Conservation (phyloP, 2,113 vertebrate genomes). For the Synchiropus splendidus region DNA sequence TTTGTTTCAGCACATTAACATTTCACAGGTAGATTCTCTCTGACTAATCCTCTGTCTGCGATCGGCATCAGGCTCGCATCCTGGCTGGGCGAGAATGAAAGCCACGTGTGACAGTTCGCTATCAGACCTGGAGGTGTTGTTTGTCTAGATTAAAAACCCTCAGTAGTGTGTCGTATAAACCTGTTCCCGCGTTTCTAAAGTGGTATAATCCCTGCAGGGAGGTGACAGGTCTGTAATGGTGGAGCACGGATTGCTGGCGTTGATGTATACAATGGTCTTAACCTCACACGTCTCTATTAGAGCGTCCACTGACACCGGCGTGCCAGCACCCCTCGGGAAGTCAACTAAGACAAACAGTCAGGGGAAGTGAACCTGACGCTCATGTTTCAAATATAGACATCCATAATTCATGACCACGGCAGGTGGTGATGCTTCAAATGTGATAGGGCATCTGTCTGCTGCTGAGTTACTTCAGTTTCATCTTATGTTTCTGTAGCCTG, state of each 20-base stretch:
- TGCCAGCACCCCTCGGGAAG: conserved; percentile 45
- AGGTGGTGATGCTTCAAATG: conserved; percentile 48
- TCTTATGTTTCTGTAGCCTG: conserved; percentile 36
- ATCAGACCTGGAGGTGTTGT: conserved; percentile 47
- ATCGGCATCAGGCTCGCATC: conserved; percentile 25
- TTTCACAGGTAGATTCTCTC: conserved; percentile 38
- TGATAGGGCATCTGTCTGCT: conserved; percentile 48
- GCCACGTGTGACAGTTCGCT: conserved; percentile 24
- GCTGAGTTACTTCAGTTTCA: conserved; percentile 38
- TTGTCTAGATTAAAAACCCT: conserved; percentile 52
- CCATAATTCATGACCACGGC: conserved; percentile 52
- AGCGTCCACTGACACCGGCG: conserved; percentile 48
- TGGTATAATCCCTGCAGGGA: conserved; percentile 45
- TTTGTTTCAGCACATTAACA: conserved; percentile 35
- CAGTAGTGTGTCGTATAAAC: conserved; percentile 27
- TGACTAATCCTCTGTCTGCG: conserved; percentile 38
- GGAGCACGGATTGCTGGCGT: conserved; percentile 37
- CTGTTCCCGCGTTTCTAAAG: conserved; percentile 38
- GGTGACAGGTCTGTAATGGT: conserved; percentile 48
- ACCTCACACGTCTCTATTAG: conserved; percentile 59
- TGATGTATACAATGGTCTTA: conserved; percentile 53
- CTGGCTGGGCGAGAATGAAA: too few species aligned
- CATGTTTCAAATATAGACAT: conserved; percentile 49
- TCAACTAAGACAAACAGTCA: conserved; percentile 53
- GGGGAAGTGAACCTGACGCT: conserved; percentile 35